A percentile compares a stretch with the other conserved stretches of the same genome.
phyloP scores from a whole-genome alignment of 2,113 vertebrate species.

The Ascaphus truei region DNA sequence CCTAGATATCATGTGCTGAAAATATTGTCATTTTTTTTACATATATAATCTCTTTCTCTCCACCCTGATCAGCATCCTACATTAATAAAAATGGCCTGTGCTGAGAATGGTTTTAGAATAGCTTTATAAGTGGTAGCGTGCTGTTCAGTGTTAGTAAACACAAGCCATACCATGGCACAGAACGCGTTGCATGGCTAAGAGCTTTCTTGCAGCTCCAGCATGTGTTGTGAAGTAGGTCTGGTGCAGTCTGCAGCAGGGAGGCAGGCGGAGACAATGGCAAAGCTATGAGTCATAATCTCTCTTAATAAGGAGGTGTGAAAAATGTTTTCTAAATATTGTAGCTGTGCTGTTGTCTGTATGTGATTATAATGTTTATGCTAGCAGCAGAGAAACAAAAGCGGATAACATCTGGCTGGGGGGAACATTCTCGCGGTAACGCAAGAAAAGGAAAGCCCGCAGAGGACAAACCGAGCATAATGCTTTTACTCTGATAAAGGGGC shows the following conservation, averaged over 20 bases:
- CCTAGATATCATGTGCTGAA: too few species aligned
- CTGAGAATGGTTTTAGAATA: too few species aligned
- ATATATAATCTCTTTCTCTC: too few species aligned
- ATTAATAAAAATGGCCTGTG: too few species aligned
- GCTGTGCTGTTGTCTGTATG: slow-evolving; percentile 86
- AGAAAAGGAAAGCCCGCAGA: not conserved
- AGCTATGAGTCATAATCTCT: slow-evolving; percentile 89
- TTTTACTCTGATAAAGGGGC: not conserved
- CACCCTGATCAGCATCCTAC: too few species aligned
- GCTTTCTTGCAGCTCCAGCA: not conserved
- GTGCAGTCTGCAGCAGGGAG: slow-evolving; percentile 76
- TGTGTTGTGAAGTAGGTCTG: slow-evolving; percentile 1
- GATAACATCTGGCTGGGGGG: slow-evolving; percentile 84
- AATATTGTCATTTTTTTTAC: too few species aligned
- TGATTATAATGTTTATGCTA: slow-evolving; percentile 90
- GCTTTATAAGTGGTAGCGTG: too few species aligned
- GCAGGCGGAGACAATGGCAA: slow-evolving; percentile 78
- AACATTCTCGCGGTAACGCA: slow-evolving; percentile 17
- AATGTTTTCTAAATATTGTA: slow-evolving; percentile 94
- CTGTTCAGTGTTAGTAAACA: too few species aligned
- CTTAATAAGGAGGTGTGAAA: slow-evolving; percentile 91
- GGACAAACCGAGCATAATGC: not conserved
- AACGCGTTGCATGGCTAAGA: not conserved
- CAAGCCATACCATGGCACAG: not conserved
- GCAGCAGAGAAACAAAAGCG: slow-evolving; percentile 82